Conservation (phyloP, 2,797 vertebrate species). For the Pterois miles region DNA sequence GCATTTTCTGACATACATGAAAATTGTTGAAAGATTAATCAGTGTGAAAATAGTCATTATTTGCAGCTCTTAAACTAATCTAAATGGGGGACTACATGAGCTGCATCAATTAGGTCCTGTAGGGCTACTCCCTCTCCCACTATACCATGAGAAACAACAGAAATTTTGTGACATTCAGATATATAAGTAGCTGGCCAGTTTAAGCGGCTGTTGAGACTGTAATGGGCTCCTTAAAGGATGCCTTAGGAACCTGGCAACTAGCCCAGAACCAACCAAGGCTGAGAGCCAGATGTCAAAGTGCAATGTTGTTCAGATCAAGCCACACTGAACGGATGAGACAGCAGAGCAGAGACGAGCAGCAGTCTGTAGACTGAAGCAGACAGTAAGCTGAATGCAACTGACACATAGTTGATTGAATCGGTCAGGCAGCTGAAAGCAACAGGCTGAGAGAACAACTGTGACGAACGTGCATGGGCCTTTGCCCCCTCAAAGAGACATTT, state of each 20-base stretch:
- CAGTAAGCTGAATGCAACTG: constrained; percentile 16
- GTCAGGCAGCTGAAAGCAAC: not conserved
- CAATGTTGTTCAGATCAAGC: constrained; percentile 4
- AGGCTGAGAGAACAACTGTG: not conserved
- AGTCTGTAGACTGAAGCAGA: constrained; percentile 11
- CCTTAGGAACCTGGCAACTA: constrained; percentile 4
- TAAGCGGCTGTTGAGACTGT: not conserved
- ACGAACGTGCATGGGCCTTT: not conserved
- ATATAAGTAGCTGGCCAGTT: not conserved
- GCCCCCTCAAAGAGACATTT: not conserved
- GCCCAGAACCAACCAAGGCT: constrained; percentile 10
- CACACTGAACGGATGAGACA: not conserved
- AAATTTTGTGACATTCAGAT: not conserved
- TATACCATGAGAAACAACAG: not conserved
- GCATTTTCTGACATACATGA: not conserved
- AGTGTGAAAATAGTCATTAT: not conserved
- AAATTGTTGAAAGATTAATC: not conserved
- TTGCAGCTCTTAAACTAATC: not conserved
- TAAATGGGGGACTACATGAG: not conserved
- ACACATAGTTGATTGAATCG: constrained; percentile 1
- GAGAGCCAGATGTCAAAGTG: constrained; percentile 19
- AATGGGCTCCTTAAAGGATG: not conserved
- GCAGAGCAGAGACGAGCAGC: constrained; percentile 5
- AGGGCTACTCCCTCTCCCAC: not conserved
- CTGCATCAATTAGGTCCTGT: not conserved